Percentiles rank a stretch among this genome's conserved stretches.
Evolutionary conservation across 2,888 invertebrate genomes (phyloP).

Genomic region (Galerucella nymphaeae): DNA sequence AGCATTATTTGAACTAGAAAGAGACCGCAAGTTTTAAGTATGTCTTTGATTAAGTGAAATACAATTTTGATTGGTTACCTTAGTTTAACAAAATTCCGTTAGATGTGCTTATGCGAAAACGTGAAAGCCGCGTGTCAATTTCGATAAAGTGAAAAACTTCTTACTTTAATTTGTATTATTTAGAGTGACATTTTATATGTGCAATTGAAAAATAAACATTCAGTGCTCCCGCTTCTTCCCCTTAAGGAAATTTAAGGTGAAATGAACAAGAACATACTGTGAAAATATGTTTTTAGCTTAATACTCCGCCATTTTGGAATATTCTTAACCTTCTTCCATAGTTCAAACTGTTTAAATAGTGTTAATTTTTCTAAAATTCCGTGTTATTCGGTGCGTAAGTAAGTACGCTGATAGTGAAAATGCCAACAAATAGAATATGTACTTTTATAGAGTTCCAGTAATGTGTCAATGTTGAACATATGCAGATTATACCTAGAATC

Average conservation of each 20-base stretch:
- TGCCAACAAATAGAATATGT: slow-evolving; percentile 51
- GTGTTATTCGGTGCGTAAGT: slow-evolving; percentile 51
- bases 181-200: slow-evolving; percentile 61
- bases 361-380: slow-evolving; percentile 53
- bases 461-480: slow-evolving; percentile 62
- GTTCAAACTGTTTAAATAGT: slow-evolving; percentile 53
- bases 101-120: slow-evolving; percentile 63
- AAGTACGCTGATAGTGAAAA: slow-evolving; percentile 50
- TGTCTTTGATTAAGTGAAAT: slow-evolving; percentile 25
- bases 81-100: slow-evolving; percentile 57
- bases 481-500: slow-evolving; percentile 59
- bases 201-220: slow-evolving; percentile 48
- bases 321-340: slow-evolving; percentile 66
- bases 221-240: slow-evolving; percentile 47
- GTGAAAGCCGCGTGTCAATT: slow-evolving; percentile 68
- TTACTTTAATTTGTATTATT: slow-evolving; percentile 61
- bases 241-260: slow-evolving; percentile 43
- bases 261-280: slow-evolving; percentile 42
- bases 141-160: slow-evolving; percentile 57
- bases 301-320: slow-evolving; percentile 65
- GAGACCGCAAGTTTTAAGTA: slow-evolving; percentile 21
- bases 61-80: slow-evolving; percentile 41
- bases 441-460: slow-evolving; percentile 58
- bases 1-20: slow-evolving; percentile 22
- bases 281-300: slow-evolving; percentile 65